A percentile compares a stretch with the other conserved stretches of the same genome.
Conservation (phyloP, 1,140 invertebrate genomes). For the Oryctes rhinoceros region DNA sequence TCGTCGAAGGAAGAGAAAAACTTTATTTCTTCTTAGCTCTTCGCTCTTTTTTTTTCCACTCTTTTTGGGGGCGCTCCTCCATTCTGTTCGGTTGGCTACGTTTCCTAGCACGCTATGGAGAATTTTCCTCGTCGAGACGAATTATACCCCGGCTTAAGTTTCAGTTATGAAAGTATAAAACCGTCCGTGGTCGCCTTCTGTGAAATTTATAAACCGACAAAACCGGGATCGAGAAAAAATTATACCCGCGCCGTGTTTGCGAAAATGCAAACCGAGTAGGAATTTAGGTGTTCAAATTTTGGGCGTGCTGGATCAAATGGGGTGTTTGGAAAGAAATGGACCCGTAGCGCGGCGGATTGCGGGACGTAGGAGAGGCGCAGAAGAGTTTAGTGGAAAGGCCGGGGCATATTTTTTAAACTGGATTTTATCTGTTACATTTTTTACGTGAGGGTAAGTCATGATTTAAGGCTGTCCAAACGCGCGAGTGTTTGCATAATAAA, state of each 20-base stretch:
- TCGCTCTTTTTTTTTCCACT: not conserved
- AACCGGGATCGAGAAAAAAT: conserved; percentile 22
- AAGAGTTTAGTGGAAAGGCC: conserved; percentile 16
- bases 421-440: conserved; percentile 38
- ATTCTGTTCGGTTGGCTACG: not conserved
- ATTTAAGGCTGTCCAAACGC: conserved; percentile 19
- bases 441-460: conserved; percentile 24
- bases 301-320: conserved; percentile 17
- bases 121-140: conserved; percentile 6
- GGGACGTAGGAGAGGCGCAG: not conserved
- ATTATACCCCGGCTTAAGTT: conserved; percentile 32
- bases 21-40: conserved; percentile 19
- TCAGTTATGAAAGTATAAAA: conserved; percentile 38
- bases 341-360: not conserved
- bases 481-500: conserved; percentile 33
- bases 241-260: conserved; percentile 5
- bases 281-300: conserved; percentile 19
- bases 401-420: conserved; percentile 31
- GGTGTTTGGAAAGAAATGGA: conserved; percentile 15
- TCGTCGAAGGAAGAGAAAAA: not conserved
- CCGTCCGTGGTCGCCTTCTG: conserved; percentile 21
- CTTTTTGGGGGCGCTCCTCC: not conserved
- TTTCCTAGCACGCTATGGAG: not conserved
- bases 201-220: conserved; percentile 37
- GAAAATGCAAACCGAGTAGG: conserved; percentile 21